Evolutionary conservation across 2,797 vertebrate species (phyloP), one percentile per base, ranked within the genome.

Genomic region (Menidia menidia): DNA sequence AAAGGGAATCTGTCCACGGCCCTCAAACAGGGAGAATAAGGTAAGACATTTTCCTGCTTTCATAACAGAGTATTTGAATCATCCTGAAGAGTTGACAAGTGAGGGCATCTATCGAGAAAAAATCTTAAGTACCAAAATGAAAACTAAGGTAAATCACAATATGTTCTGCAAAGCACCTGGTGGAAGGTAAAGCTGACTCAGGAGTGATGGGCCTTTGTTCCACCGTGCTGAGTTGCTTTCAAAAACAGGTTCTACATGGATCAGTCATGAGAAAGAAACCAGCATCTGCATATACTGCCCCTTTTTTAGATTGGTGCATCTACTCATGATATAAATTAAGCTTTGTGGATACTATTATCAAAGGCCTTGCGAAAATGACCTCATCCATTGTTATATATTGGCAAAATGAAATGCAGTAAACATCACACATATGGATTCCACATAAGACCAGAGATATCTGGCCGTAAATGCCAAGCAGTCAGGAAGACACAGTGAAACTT

Each of bases 221-320:
- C 2, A 52, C 45, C 15, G 19, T 53, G 42, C 39, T 48, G 53
- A 53, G 8, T 32, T 50, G 52, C 45, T 44, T 47, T 51, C 45
- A 60, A 35, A 68, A 64, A 32, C 35, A 51, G 51, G 19, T 18
- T 51, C 56, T 56, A 33, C 0, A 56, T 3, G 0, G 71, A 62
- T 42, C 33, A 57, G 57, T 62, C 60, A 50, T 47, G 43, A 64
- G 56, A 73, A 58, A 41, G 44, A 53, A 44, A 4, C 42, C 7
- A 30, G 39, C 35, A 45, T 18, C 5, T 39, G 41, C 18, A 65
- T 13, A 57, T 60, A 19, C 25, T 55, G 43, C 30, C 25, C 35
- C 47, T 48, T 39, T 58, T 62, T 64, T 54, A 18, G 42, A 25
- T 25, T 25, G 25, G 25, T 25, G 25, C 25, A 25, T 25, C 25